Percentiles rank a stretch among this genome's conserved stretches.
phyloP scores from a whole-genome alignment of 2,113 vertebrate genomes.

The Brachionichthys hirsutus region DNA sequence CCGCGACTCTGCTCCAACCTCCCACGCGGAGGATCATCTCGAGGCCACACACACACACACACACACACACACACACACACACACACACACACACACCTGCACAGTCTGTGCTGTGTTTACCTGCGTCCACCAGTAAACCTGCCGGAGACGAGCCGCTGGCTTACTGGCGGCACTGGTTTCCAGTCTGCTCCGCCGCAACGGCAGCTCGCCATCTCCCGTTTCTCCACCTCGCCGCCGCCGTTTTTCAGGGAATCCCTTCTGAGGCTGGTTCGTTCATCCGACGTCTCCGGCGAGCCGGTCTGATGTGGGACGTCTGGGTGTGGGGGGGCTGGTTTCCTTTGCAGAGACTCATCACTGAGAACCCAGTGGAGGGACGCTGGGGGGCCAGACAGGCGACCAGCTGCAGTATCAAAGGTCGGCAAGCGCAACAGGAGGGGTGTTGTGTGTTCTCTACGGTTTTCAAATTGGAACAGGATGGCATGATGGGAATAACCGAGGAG shows the following conservation, averaged over 20 bases:
- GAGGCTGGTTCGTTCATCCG: slow-evolving; percentile 13
- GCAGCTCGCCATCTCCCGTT: slow-evolving; percentile 34
- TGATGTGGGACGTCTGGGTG: slow-evolving; percentile 24
- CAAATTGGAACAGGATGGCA: too few species aligned
- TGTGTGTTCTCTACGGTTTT: slow-evolving; percentile 15
- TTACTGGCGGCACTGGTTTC: slow-evolving; percentile 61
- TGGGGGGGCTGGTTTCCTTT: slow-evolving; percentile 64
- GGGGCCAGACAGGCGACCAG: slow-evolving; percentile 41
- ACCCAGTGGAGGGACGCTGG: slow-evolving; percentile 37
- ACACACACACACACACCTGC: too few species aligned
- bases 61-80: too few species aligned
- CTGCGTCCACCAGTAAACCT: slow-evolving; percentile 45
- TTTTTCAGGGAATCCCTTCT: slow-evolving; percentile 35
- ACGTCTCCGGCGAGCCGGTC: slow-evolving; percentile 7
- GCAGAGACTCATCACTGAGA: slow-evolving; percentile 43
- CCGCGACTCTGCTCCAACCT: too few species aligned
- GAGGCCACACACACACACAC: too few species aligned
- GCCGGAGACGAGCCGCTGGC: slow-evolving; percentile 49
- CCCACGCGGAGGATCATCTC: too few species aligned
- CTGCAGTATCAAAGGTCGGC: slow-evolving; percentile 51
- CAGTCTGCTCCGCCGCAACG: slow-evolving; percentile 43
- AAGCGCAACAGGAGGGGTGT: slow-evolving; percentile 33
- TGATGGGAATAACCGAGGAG: background rate
- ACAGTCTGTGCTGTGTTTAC: slow-evolving; percentile 34
- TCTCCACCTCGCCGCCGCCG: slow-evolving; percentile 3